Evolutionary conservation across 2,113 vertebrate genomes (phyloP).

Genomic region (Nettapus auritus): DNA sequence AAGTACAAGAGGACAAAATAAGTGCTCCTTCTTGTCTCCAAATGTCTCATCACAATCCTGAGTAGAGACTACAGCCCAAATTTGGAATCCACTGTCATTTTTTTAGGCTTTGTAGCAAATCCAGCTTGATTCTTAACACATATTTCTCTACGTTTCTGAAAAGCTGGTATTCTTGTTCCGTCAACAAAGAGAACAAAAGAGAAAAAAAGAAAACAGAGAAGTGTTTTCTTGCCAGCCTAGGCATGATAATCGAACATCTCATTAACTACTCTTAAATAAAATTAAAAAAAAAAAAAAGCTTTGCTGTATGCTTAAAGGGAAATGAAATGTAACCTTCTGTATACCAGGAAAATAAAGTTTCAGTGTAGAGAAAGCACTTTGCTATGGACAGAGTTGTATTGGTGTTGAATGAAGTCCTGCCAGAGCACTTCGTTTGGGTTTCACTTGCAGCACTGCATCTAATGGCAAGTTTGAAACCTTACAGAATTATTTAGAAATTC

Average conservation of each 20-base stretch:
- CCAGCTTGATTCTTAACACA: neutral
- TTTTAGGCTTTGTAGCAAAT: neutral
- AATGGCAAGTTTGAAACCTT: neutral
- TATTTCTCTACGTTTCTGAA: neutral
- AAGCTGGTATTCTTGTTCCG: neutral
- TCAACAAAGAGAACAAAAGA: neutral
- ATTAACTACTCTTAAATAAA: neutral
- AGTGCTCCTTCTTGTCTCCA: neutral
- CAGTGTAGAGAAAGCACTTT: neutral
- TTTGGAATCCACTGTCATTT: neutral
- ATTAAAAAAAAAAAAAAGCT: neutral
- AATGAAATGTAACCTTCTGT: neutral
- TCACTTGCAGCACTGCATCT: neutral
- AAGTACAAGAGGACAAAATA: neutral
- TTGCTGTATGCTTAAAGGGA: neutral
- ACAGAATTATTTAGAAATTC: neutral
- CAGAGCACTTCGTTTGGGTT: rapidly evolving
- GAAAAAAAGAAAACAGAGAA: neutral
- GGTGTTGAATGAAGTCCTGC: neutral
- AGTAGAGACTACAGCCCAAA: neutral
- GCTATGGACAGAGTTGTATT: neutral
- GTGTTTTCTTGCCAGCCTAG: neutral
- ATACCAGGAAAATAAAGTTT: neutral
- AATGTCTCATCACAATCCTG: neutral
- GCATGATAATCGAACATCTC: neutral